Conservation (phyloP, 2,797 vertebrate genomes). For the Rhinogobio ventralis region DNA sequence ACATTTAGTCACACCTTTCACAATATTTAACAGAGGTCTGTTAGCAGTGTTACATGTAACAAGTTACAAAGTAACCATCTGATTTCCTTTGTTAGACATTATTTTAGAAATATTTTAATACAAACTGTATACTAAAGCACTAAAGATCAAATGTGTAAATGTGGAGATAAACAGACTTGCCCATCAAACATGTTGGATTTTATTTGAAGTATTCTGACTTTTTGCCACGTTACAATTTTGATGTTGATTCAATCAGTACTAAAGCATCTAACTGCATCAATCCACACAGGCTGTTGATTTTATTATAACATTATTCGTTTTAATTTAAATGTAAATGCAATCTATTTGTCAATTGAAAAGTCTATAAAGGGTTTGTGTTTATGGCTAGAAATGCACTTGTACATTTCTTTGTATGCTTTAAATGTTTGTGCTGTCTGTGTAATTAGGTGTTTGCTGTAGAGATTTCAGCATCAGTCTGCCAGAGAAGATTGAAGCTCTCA, state of each 20-base stretch:
- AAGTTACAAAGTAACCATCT: background rate
- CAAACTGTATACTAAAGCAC: background rate
- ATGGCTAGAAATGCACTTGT: background rate
- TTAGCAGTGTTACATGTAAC: background rate
- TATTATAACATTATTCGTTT: background rate
- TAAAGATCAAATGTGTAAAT: background rate
- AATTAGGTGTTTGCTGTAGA: conserved; percentile 12
- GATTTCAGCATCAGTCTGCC: accelerated
- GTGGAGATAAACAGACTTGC: background rate
- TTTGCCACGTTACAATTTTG: background rate
- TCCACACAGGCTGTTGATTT: background rate
- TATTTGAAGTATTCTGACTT: background rate
- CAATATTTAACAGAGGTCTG: background rate
- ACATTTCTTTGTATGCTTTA: background rate
- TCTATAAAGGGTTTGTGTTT: background rate
- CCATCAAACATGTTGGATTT: background rate
- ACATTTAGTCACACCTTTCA: background rate
- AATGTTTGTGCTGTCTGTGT: conserved; percentile 33
- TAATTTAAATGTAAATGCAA: background rate
- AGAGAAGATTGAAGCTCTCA: conserved; percentile 20
- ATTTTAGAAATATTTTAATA: background rate
- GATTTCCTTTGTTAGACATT: background rate
- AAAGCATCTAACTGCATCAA: background rate
- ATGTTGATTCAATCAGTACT: background rate
- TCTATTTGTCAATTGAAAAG: background rate